Evolutionary conservation across 2,888 invertebrate species (phyloP), one percentile per base, ranked within the genome.

Genomic region (Spodoptera exigua): DNA sequence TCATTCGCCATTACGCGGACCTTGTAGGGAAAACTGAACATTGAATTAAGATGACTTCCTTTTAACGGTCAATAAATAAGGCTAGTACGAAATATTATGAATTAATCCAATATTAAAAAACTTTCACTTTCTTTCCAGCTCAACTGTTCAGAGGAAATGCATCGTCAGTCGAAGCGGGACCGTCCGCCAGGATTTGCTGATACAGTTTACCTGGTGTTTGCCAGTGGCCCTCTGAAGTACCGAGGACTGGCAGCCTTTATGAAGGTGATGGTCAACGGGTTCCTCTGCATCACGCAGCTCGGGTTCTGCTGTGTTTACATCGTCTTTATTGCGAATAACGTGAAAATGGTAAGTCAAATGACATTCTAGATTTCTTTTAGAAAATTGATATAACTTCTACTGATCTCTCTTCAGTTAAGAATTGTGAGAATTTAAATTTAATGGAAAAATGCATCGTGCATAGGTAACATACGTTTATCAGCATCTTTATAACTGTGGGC

Each of bases 241-340:
- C 94, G 96, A 40, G 93, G 92, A 18, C 95, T 96, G 80, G 95
- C 97, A 0, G 90, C 89, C 32, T 80, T 91, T 9, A 96, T 97
- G 95, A 96, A 96, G 91, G 94, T 93, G 34, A 80, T 96, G 57
- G 97, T 99, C 64, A 98, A 99, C 89, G 82, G 96, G 12, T 99
- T 99, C 92, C 95, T 99, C 54, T 97, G 98, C 88, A 95, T 99
- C 58, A 99, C 99, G n/a, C 99, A 99, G 92, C 95, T 99, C 64
- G 99, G 99, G 62, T 99, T 99, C 93, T 99, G 99, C 90, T 99
- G 99, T 88, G 98, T 99, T 27, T 99, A 99, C 91, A 97, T 99
- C 81, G 98, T 99, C 14, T 99, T 99, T 88, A 97, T 99, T 74
- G 97, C 98, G 11, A 96, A 96, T 66, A 99, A 98, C 87, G 87